Base-by-base conservation (phyloP, 2,797 vertebrate genomes). In the Lithobates pipiens region DNA sequence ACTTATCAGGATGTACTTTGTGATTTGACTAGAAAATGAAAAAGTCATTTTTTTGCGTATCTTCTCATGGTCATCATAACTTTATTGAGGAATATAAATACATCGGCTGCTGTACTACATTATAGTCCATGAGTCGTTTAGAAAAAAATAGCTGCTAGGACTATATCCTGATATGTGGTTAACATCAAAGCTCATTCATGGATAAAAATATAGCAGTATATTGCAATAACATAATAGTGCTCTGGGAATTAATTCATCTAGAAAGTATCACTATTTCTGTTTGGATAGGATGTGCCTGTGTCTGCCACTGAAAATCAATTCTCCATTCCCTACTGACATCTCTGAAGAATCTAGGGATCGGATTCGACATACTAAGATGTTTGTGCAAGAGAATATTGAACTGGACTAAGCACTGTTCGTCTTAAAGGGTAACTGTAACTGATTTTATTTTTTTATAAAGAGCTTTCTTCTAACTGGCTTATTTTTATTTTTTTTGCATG, bases 301-400 rank as follows among this genome's bases (percentile, higher is more conserved):
- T 78, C 32, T 74, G 36, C 72, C 36, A 78, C 23, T 82, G 57
- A 46, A 82, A 73, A 74, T 82, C 50, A 42, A 82, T 73, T 74
- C 80, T 42, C 36, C 50, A 50, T 81, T 39, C 15, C 71, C 69
- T 27, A 21, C 34, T 82, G 69, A 73, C 46, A 61, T 81, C 27
- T 81, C 29, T 36, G 69, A 73, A 82, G 8, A 25, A 36, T 36
- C 68, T 36, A 61, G n/a, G 21, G 23, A 80, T 80, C 44, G 23
- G 36, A 80, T 32, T 72, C 13, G 18, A 61, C 70, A 39, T 11
- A 25, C 27, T 25, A 34, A 79, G 32, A 68, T 36, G 27, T 32
- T 50, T 80, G 77, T 10, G 21, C 44, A 44, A 9, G 42, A 54
- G 36, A 61, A 71, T 71, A 71, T 34, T 71, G 44, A 80, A 54